Percentiles rank a stretch among this genome's conserved stretches.
phyloP scores from a whole-genome alignment of 1,140 invertebrate genomes.

The Phymorhynchus buccinoides region DNA sequence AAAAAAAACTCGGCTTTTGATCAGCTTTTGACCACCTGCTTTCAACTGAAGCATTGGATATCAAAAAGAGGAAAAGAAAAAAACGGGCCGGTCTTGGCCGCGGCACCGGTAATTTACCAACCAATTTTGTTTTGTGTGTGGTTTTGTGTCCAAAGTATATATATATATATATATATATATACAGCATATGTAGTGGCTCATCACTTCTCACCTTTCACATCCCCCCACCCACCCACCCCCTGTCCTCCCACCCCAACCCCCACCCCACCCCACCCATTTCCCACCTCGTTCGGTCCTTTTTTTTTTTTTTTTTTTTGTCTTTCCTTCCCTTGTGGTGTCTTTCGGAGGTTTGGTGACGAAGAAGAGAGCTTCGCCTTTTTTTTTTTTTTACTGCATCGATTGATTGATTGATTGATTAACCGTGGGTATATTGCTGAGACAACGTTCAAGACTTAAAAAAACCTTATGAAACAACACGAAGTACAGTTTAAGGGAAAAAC shows the following conservation, averaged over 20 bases:
- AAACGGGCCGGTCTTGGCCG: background rate
- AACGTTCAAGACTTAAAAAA: background rate
- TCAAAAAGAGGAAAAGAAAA: background rate
- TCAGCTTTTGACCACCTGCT: too few species aligned
- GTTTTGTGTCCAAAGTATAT: constrained; percentile 10
- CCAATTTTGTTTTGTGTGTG: constrained; percentile 29
- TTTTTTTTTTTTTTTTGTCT: background rate
- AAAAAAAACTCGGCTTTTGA: background rate
- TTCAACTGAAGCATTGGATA: too few species aligned
- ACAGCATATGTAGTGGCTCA: constrained; percentile 28
- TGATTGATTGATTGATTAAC: too few species aligned
- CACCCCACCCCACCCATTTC: too few species aligned
- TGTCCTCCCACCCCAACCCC: too few species aligned
- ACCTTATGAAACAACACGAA: background rate
- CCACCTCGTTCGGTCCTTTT: too few species aligned
- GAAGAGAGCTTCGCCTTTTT: constrained; percentile 21
- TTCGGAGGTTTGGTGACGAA: constrained; percentile 21
- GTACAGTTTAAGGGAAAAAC: background rate
- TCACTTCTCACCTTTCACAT: too few species aligned
- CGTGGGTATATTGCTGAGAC: constrained; percentile 23
- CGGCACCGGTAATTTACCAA: background rate
- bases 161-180: too few species aligned
- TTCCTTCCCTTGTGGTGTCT: constrained; percentile 29
- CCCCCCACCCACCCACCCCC: too few species aligned
- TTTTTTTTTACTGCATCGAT: background rate